Evolutionary conservation across 2,797 vertebrate genomes (phyloP).

Genomic region (Hylomyscus alleni): DNA sequence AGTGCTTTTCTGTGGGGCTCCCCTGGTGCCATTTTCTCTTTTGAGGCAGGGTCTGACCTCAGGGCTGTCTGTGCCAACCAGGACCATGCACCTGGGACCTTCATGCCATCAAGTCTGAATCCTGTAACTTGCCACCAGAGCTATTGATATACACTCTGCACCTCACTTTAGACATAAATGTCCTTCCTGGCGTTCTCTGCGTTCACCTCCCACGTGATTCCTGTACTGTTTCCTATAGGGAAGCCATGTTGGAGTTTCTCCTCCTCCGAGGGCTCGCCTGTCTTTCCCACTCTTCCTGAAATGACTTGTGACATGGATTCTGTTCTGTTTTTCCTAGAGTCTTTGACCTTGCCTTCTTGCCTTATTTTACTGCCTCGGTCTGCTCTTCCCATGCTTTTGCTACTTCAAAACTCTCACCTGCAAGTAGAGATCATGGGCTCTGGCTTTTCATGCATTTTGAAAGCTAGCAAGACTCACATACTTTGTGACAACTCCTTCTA

Average conservation of each 20-base stretch:
- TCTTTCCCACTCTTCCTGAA: background rate
- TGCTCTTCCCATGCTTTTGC: background rate
- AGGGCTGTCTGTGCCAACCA: background rate
- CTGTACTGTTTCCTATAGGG: background rate
- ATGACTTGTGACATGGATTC: accelerated
- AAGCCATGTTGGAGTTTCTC: background rate
- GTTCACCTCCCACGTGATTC: background rate
- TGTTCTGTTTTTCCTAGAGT: background rate
- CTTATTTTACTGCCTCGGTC: background rate
- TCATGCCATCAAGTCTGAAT: background rate
- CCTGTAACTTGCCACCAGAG: background rate
- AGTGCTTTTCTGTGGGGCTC: background rate
- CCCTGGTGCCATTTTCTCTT: background rate
- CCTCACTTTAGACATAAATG: background rate
- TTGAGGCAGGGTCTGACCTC: too few relatives aligned
- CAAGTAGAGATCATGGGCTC: background rate
- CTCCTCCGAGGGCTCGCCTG: background rate
- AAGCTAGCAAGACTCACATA: background rate
- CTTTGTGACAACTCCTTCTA: background rate
- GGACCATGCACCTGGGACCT: background rate
- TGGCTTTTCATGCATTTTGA: background rate
- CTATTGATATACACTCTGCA: background rate
- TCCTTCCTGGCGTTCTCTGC: background rate
- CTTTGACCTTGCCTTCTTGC: background rate
- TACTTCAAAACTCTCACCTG: background rate